Conservation (phyloP, 64 coral and sea anemone genomes). For the Montipora efflorescens region DNA sequence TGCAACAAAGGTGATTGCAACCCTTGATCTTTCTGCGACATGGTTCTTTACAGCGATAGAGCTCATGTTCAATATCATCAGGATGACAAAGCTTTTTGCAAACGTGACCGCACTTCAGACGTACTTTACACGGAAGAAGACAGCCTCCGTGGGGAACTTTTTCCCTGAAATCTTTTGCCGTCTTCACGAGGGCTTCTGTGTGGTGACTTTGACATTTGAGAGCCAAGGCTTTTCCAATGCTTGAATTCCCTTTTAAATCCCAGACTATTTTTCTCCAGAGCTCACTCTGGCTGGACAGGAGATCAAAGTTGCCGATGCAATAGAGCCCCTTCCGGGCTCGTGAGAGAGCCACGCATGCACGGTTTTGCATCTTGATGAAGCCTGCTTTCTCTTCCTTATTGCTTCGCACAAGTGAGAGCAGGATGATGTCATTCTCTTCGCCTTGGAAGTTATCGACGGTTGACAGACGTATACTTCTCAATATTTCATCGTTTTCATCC, state of each 20-base stretch:
- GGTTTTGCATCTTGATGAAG: slow-evolving; percentile 81
- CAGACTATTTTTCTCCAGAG: slow-evolving; percentile 80
- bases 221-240: slow-evolving; percentile 51
- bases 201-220: slow-evolving; percentile 79
- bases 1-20: too few species aligned
- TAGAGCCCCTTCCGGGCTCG: slow-evolving; percentile 84
- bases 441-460: slow-evolving; percentile 97
- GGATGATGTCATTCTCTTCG: slow-evolving; percentile 92
- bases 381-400: slow-evolving; percentile 72
- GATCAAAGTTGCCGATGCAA: slow-evolving; percentile 86
- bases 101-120: slow-evolving; percentile 79
- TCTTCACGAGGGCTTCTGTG: background rate
- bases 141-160: slow-evolving; percentile 82
- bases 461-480: slow-evolving; percentile 57
- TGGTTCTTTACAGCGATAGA: slow-evolving; percentile 62
- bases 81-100: slow-evolving; percentile 80
- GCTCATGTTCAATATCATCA: slow-evolving; percentile 55
- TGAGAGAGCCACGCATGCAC: slow-evolving; percentile 92
- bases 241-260: slow-evolving; percentile 11
- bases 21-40: slow-evolving; percentile 53
- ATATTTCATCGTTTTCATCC: slow-evolving; percentile 10
- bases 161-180: slow-evolving; percentile 61
- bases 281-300: slow-evolving; percentile 72
- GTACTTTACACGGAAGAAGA: slow-evolving; percentile 44
- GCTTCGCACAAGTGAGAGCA: slow-evolving; percentile 91